These are phyloP conservation scores for Zhengitettix transpicula DNA, from an alignment of 2,888 invertebrate genomes.

Conservation along the genomic window DNA sequence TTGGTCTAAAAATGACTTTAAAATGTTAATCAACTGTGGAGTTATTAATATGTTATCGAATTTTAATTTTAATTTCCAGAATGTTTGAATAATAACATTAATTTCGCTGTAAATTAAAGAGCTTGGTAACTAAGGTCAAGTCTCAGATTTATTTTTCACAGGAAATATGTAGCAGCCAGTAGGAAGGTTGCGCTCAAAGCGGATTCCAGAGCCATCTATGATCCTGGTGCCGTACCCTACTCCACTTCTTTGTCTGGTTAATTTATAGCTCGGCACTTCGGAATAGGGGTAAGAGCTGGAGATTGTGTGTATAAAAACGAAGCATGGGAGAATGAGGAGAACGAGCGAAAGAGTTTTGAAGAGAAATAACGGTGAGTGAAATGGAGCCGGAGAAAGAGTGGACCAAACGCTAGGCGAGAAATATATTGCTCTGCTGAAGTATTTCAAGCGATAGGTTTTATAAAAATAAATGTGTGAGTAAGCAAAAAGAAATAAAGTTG, in stretches of 20 bases:
- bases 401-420: conserved; percentile 1
- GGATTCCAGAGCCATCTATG: conserved; percentile 7
- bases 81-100: too few species aligned
- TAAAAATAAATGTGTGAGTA: not conserved
- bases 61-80: too few species aligned
- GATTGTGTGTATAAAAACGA: not conserved
- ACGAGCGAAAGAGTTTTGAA: not conserved
- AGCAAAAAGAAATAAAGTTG: not conserved
- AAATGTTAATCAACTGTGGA: too few species aligned
- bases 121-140: too few species aligned
- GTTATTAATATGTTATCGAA: too few species aligned
- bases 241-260: conserved; percentile 3
- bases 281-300: conserved; percentile 1
- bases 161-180: too few species aligned
- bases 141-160: too few species aligned
- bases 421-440: conserved; percentile 2
- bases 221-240: not conserved
- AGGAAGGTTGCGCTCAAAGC: not conserved
- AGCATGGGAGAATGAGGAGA: not conserved
- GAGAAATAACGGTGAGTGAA: not conserved
- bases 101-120: too few species aligned
- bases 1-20: too few species aligned
- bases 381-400: not conserved
- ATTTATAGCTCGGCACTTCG: conserved; percentile 6
- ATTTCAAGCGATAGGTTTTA: conserved; percentile 4